Percentiles rank a stretch among this genome's conserved stretches.
phyloP scores from a whole-genome alignment of 2,113 vertebrate species.

The Mionectes macconnelli region DNA sequence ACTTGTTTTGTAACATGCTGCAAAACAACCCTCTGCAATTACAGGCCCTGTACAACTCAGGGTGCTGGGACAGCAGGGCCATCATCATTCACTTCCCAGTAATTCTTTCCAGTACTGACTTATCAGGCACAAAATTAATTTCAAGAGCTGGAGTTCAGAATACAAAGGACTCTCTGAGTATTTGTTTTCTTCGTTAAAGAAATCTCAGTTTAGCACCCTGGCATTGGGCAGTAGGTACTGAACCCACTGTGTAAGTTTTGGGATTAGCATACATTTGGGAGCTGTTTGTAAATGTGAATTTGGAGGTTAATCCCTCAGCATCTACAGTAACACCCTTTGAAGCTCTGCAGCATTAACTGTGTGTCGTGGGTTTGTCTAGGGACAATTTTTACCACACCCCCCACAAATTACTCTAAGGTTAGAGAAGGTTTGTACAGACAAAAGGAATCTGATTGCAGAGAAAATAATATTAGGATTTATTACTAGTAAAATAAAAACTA shows the following conservation, averaged over 20 bases:
- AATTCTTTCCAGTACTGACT: not conserved
- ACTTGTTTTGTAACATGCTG: slow-evolving; percentile 2
- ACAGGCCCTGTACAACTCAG: not conserved
- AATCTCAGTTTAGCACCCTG: not conserved
- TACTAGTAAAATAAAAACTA: too few relatives aligned
- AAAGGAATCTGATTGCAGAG: too few relatives aligned
- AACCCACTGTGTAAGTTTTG: not conserved
- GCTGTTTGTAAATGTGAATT: not conserved
- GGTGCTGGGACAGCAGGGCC: not conserved
- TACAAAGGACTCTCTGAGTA: not conserved
- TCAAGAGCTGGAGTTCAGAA: not conserved
- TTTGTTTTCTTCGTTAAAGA: not conserved
- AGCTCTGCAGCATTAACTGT: not conserved
- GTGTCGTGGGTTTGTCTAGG: too few relatives aligned
- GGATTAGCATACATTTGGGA: not conserved
- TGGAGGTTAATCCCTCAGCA: not conserved
- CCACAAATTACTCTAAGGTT: too few relatives aligned
- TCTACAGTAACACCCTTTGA: not conserved
- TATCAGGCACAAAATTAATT: not conserved
- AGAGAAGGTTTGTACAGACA: too few relatives aligned
- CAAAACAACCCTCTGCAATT: slow-evolving; percentile 14
- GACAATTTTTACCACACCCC: too few relatives aligned
- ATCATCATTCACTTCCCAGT: not conserved
- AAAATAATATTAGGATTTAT: too few relatives aligned
- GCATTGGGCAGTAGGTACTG: not conserved